Evolutionary conservation across 1,140 invertebrate genomes (phyloP).

Genomic region (Anthonomus grandis): DNA sequence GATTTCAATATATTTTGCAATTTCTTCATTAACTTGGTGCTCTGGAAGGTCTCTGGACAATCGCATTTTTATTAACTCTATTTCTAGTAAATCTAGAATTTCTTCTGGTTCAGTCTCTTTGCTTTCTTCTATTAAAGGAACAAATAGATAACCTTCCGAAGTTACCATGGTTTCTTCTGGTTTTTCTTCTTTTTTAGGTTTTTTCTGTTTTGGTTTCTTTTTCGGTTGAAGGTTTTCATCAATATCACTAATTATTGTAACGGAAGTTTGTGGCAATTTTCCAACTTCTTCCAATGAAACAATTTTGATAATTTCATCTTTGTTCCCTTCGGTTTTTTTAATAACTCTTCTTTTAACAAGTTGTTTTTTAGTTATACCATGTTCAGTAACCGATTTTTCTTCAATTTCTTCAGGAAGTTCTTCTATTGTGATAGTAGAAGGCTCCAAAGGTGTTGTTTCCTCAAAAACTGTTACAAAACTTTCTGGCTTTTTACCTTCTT

Average conservation of each 20-base stretch:
- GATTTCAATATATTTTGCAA: constrained; percentile 18
- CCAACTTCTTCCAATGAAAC: constrained; percentile 46
- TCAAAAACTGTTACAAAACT: constrained; percentile 41
- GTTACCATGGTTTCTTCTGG: constrained; percentile 27
- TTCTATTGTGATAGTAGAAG: constrained; percentile 33
- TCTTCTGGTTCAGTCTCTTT: constrained; percentile 21
- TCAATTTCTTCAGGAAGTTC: constrained; percentile 40
- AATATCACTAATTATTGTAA: constrained; percentile 41
- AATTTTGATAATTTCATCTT: constrained; percentile 43
- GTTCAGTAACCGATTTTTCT: constrained; percentile 31
- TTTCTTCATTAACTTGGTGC: constrained; percentile 18
- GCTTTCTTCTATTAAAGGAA: constrained; percentile 32
- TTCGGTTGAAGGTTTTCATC: neutral
- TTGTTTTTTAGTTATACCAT: constrained; percentile 44
- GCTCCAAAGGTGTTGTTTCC: constrained; percentile 31
- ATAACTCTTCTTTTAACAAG: constrained; percentile 41
- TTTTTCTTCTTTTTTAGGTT: constrained; percentile 36
- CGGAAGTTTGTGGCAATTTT: constrained; percentile 47
- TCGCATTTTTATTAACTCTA: constrained; percentile 22
- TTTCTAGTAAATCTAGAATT: constrained; percentile 35
- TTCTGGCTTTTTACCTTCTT: constrained; percentile 46
- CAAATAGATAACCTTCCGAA: constrained; percentile 30
- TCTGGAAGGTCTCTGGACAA: constrained; percentile 27
- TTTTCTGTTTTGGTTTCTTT: constrained; percentile 24
- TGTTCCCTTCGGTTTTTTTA: constrained; percentile 39